Conservation (phyloP, 2,888 invertebrate genomes). For the Tetragonisca angustula region DNA sequence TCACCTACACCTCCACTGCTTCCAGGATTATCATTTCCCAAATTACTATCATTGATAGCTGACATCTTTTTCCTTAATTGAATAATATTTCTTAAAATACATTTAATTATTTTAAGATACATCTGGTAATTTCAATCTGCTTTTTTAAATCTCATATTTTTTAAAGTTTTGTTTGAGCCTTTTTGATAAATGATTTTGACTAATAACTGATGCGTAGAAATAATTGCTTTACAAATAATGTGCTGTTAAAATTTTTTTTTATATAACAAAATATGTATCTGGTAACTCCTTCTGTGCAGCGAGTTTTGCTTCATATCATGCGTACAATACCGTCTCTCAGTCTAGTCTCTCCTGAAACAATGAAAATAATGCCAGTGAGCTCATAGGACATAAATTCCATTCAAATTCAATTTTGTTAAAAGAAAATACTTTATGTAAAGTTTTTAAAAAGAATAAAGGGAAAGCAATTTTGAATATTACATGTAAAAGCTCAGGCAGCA, state of each 20-base stretch:
- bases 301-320: conserved; percentile 67
- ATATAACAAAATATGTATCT: conserved; percentile 59
- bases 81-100: conserved; percentile 38
- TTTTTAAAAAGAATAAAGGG: conserved; percentile 64
- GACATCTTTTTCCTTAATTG: conserved; percentile 68
- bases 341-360: conserved; percentile 87
- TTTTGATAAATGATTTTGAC: conserved; percentile 14
- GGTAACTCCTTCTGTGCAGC: conserved; percentile 65
- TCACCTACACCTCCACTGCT: conserved; percentile 65
- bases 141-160: conserved; percentile 46
- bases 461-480: conserved; percentile 72
- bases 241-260: conserved; percentile 41
- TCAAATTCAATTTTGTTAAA: conserved; percentile 65
- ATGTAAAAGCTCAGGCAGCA: conserved; percentile 82
- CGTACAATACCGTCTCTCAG: conserved; percentile 72
- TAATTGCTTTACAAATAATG: conserved; percentile 39
- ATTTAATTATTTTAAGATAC: conserved; percentile 32
- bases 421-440: conserved; percentile 62
- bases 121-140: conserved; percentile 23
- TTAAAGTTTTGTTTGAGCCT: background rate
- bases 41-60: conserved; percentile 66
- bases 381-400: conserved; percentile 60
- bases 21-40: conserved; percentile 72
- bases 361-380: conserved; percentile 84
- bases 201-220: conserved; percentile 23